A percentile compares a stretch with the other conserved stretches of the same genome.
Conservation (phyloP, 2,888 invertebrate species). For the Napeogenes inachia region DNA sequence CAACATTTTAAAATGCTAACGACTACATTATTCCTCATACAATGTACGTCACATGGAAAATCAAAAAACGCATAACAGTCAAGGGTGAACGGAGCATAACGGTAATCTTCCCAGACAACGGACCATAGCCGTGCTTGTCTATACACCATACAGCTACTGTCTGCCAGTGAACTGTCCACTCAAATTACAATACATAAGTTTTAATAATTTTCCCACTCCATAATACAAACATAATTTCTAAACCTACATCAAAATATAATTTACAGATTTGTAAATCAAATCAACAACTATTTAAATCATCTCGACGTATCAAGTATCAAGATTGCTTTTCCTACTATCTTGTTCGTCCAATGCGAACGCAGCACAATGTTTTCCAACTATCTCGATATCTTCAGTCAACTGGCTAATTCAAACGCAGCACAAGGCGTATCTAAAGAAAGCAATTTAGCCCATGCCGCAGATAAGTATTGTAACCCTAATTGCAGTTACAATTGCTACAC, state of each 20-base stretch:
- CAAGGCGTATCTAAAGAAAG: slow-evolving; percentile 53
- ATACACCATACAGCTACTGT: slow-evolving; percentile 17
- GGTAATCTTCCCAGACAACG: slow-evolving; percentile 62
- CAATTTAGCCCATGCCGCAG: slow-evolving; percentile 48
- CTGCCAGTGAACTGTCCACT: too few relatives aligned
- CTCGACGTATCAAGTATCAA: too few relatives aligned
- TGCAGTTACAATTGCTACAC: slow-evolving; percentile 50
- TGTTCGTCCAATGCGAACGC: too few relatives aligned
- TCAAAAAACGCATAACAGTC: slow-evolving; percentile 18
- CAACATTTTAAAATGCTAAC: neutral
- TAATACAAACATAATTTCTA: too few relatives aligned
- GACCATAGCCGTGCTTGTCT: slow-evolving; percentile 42
- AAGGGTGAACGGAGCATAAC: slow-evolving; percentile 50
- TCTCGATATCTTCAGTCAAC: neutral
- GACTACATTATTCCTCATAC: neutral
- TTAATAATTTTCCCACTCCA: too few relatives aligned
- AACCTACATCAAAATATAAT: too few relatives aligned
- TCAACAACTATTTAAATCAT: too few relatives aligned
- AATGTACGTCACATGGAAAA: slow-evolving; percentile 2
- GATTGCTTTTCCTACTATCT: too few relatives aligned
- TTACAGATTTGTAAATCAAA: too few relatives aligned
- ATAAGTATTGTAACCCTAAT: slow-evolving; percentile 55
- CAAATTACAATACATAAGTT: too few relatives aligned
- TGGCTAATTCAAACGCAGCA: slow-evolving; percentile 39
- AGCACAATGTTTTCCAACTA: too few relatives aligned